These are phyloP conservation scores for Thomomys bottae DNA, from an alignment of 2,113 vertebrate genomes.

Conservation along the genomic window DNA sequence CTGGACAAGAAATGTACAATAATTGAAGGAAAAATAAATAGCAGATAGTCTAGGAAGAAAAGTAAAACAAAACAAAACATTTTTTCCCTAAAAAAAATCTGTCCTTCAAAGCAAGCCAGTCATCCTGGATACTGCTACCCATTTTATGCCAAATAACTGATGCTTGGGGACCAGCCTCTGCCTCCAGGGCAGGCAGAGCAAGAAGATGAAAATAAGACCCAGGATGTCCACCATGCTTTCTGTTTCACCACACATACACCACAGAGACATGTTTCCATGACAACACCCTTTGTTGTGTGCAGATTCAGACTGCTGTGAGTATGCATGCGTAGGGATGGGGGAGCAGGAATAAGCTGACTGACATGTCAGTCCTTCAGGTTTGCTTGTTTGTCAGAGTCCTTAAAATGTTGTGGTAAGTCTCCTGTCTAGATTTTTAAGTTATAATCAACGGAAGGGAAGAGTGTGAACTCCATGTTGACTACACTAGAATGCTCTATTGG, in stretches of 20 bases:
- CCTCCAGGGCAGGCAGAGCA: background rate
- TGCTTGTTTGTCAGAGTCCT: background rate
- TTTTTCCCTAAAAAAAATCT: background rate
- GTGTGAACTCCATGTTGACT: background rate
- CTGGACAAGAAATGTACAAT: too few species aligned
- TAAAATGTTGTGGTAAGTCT: background rate
- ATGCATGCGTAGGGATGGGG: rapidly evolving
- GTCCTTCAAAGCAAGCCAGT: background rate
- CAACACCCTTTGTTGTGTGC: background rate
- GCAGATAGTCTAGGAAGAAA: too few species aligned
- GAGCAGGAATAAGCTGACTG: background rate
- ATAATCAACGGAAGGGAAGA: background rate
- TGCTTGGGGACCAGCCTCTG: background rate
- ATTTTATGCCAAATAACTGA: background rate
- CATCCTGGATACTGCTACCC: background rate
- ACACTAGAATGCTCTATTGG: background rate
- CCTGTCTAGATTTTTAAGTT: background rate
- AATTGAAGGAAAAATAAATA: too few species aligned
- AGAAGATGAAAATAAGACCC: background rate
- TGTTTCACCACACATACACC: background rate
- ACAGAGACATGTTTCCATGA: background rate
- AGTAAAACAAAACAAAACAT: too few species aligned
- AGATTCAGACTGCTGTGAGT: background rate
- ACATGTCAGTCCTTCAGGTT: background rate
- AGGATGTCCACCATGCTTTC: background rate